Base-by-base conservation (phyloP, 2,888 invertebrate genomes). In the Limenitis camilla region DNA sequence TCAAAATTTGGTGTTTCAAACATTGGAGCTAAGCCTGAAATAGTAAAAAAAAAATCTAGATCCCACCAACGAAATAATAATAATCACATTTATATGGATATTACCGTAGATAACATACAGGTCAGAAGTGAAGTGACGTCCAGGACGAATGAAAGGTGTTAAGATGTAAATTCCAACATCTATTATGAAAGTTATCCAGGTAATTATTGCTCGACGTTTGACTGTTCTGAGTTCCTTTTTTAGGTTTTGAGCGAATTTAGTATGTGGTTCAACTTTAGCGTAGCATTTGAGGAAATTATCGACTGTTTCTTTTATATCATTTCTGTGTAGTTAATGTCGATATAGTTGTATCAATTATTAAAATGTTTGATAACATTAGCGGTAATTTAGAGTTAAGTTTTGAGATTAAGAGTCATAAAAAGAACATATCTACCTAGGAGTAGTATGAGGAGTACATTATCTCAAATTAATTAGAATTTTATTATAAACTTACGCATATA, bases 81-180 rank as follows among this genome's bases (percentile, higher is more conserved):
- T n/a, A n/a, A n/a, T n/a, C n/a, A n/a, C n/a, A n/a, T n/a, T n/a
- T n/a, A n/a, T n/a, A n/a, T n/a, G n/a, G n/a, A 8, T 31, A 8
- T 40, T 27, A 73, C 74, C 73, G 31, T 66, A 69, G n/a, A 72
- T 43, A 30, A 70, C 47, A 36, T 58, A 69, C 0, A 49, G 19
- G 19, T 74, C 72, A 38, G 72, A 67, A 32, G 63, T 58, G 5
- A 72, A 61, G 57, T 75, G 73, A 11, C 68, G 58, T 4, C 77
- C 78, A 3, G 72, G 70, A 1, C 55, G 52, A 0, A 76, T 38
- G 0, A 72, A 45, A 0, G 49, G 49, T 31, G 41, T 10, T 8
- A 45, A 9, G 2, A 41, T 11, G 11, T 49, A 53, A 36, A 53
- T 38, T 8, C 9, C 30, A 9, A 44, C 49, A 28, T 49, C 45